phyloP scores from a whole-genome alignment of 2,113 vertebrate species.

The Oenanthe melanoleuca region DNA sequence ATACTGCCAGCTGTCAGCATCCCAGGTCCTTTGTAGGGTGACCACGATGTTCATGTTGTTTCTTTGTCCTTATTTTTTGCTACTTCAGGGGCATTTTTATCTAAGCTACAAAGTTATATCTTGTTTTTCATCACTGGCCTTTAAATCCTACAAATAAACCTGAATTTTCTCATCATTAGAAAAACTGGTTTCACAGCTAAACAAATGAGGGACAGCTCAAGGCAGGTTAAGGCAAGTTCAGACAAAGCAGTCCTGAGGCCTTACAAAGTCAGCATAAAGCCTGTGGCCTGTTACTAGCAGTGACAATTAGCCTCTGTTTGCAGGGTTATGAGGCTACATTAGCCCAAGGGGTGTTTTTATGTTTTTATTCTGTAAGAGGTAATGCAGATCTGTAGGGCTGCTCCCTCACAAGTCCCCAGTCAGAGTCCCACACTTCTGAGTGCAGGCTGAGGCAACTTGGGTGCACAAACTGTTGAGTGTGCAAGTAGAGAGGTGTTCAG shows the following conservation, averaged over 20 bases:
- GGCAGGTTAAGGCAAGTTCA: background rate
- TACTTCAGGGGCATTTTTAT: background rate
- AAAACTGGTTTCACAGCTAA: background rate
- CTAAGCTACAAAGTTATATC: background rate
- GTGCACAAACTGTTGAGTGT: background rate
- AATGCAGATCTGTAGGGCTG: background rate
- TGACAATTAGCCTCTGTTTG: background rate
- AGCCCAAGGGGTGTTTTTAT: background rate
- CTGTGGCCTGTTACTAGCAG: background rate
- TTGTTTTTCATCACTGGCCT: background rate
- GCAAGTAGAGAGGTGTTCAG: background rate
- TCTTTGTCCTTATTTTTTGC: background rate
- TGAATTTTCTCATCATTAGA: background rate
- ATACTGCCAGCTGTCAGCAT: background rate
- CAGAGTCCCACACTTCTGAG: background rate
- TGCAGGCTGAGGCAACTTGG: background rate
- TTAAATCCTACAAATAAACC: background rate
- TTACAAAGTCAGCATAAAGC: background rate
- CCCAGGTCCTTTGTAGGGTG: background rate
- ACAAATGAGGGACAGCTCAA: accelerated
- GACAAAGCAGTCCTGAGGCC: background rate
- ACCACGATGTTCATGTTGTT: background rate
- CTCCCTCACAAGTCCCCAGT: background rate
- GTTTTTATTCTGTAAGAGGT: background rate
- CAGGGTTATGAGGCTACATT: background rate